These are phyloP conservation scores for Mesaphorura yosii DNA, from an alignment of 1,140 invertebrate genomes.

Conservation along the genomic window DNA sequence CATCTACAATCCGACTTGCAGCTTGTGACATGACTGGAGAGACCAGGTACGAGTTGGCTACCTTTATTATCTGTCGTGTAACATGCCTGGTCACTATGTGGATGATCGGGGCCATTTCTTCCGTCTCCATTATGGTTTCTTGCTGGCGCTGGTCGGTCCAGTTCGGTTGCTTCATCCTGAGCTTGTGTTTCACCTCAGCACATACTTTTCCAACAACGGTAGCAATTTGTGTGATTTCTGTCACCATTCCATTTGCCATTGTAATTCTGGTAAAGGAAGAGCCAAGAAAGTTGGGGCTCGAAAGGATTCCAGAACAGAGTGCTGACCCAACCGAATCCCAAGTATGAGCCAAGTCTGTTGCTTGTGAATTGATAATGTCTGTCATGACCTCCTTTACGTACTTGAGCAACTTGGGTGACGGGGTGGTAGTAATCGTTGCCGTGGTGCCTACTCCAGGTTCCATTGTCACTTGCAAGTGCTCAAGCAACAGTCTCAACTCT, in stretches of 20 bases:
- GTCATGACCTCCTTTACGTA: neutral
- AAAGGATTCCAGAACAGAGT: constrained; percentile 3
- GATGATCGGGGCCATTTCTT: too few species aligned
- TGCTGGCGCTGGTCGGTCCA: neutral
- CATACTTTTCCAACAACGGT: neutral
- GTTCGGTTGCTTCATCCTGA: neutral
- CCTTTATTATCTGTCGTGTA: constrained; percentile 2
- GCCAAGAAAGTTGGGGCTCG: neutral
- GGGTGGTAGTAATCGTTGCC: too few species aligned
- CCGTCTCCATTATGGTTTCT: neutral
- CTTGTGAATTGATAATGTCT: neutral
- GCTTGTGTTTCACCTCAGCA: neutral
- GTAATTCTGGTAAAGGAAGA: neutral
- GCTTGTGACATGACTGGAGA: neutral
- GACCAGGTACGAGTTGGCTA: neutral
- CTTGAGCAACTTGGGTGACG: neutral
- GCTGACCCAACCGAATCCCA: constrained; percentile 10
- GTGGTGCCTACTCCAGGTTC: too few species aligned
- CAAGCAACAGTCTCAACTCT: too few species aligned
- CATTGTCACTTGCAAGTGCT: neutral
- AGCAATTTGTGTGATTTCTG: neutral
- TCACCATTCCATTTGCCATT: neutral
- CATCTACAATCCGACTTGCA: neutral
- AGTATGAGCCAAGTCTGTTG: neutral
- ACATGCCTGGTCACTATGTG: neutral